Evolutionary conservation across 2,113 vertebrate species (phyloP).

Genomic region (Empidonax traillii): DNA sequence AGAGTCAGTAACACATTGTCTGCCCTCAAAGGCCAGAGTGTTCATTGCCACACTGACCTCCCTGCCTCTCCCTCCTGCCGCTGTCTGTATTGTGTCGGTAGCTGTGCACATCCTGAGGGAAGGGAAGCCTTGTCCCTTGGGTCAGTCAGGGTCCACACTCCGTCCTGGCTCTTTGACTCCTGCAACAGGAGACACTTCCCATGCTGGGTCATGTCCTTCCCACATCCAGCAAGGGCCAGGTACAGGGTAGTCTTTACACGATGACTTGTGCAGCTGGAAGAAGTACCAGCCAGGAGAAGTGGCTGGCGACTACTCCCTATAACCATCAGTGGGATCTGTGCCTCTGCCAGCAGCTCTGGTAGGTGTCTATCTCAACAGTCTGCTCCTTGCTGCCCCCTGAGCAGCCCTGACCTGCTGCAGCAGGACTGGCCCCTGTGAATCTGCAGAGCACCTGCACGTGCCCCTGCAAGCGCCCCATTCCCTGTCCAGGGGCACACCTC

Average conservation of each 20-base stretch:
- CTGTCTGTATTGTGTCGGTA: rapidly evolving
- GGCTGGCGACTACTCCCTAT: not conserved
- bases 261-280: rapidly evolving
- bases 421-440: rapidly evolving
- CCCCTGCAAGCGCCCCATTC: not conserved
- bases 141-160: not conserved
- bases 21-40: not conserved
- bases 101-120: rapidly evolving
- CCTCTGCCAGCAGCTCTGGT: not conserved
- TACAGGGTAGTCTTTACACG: not conserved
- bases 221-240: not conserved
- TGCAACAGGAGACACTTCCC: not conserved
- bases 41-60: not conserved
- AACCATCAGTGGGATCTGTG: rapidly evolving
- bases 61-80: not conserved
- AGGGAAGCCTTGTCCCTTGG: rapidly evolving
- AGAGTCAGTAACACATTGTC: not conserved
- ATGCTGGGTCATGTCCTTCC: not conserved
- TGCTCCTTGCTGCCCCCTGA: not conserved
- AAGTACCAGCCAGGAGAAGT: not conserved
- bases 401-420: not conserved
- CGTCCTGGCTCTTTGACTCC: not conserved
- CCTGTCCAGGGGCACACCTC: rapidly evolving
- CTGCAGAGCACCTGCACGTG: not conserved
- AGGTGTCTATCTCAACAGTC: not conserved